phyloP scores from a whole-genome alignment of 2,888 invertebrate species.

The Melipona beecheii region DNA sequence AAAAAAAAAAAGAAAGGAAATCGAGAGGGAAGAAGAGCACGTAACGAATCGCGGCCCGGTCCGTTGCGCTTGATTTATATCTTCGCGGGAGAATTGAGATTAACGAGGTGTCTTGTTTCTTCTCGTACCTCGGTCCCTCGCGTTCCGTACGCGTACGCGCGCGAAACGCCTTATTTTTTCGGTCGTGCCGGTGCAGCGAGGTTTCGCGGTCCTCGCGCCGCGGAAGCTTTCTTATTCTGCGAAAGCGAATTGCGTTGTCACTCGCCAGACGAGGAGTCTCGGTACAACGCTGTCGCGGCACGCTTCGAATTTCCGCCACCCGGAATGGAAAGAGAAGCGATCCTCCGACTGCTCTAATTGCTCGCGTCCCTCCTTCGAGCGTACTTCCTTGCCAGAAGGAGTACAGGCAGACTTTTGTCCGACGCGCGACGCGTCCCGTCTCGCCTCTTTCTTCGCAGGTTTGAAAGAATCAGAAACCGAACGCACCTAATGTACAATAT shows the following conservation, averaged over 20 bases:
- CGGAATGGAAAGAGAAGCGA: not conserved
- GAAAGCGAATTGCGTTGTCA: constrained; percentile 22
- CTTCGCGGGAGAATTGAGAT: constrained; percentile 53
- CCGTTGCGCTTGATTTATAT: constrained; percentile 53
- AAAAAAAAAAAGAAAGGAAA: not conserved
- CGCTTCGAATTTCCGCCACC: constrained; percentile 7
- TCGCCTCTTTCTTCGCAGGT: not conserved
- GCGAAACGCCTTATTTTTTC: constrained; percentile 25
- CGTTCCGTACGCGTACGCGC: not conserved
- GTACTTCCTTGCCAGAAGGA: not conserved
- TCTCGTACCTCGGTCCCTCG: not conserved
- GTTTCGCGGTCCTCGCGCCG: not conserved
- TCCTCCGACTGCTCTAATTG: not conserved
- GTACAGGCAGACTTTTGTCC: not conserved
- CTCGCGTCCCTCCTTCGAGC: not conserved
- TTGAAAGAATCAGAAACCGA: not conserved
- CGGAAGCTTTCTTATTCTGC: not conserved
- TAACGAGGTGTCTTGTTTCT: constrained; percentile 50
- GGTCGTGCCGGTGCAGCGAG: not conserved
- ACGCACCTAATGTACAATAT: no score
- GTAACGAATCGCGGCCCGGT: constrained; percentile 46
- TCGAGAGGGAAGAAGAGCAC: constrained; percentile 8
- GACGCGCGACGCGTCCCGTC: no score
- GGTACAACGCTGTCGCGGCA: not conserved
- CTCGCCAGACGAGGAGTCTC: not conserved